Evolutionary conservation across 2,113 vertebrate species (phyloP), one percentile per base, ranked within the genome.

Genomic region (Passer montanus): DNA sequence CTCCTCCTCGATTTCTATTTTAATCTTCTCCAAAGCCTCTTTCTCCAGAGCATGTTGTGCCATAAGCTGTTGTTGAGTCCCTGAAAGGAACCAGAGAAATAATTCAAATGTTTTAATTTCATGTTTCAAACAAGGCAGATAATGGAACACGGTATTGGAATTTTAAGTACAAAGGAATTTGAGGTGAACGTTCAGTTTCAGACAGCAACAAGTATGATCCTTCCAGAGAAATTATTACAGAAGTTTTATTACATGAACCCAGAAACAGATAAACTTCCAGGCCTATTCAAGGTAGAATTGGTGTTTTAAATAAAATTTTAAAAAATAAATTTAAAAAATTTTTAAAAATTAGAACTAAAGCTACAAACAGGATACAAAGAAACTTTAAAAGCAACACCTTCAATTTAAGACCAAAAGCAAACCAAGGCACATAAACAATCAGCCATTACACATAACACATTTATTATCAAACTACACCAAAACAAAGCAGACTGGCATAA

Each of bases 1-100:
- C 81, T 98, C 98, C 92, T 99, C 98, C 78, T 99, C 98, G 43
- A 99, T 98, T 97, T 99, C 98, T 74, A 88, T 93, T 97, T 99
- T 99, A 94, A 99, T 95, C 95, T 97, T 98, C 90, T 97, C 97
- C 82, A 98, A 97, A 90, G 97, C 91, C 79, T 98, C 98, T 80
- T 90, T 97, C 96, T 98, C 97, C 89, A 94, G 84, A 93, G 96
- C 78, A 52, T 95, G 96, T 81, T 93, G 93, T 94, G 76, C 59
- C 46, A 28, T 47, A 93, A 74, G 89, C 68, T 97, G 95, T 93
- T 97, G 94, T 80, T 98, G 95, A 94, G 89, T 55, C 60, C 95
- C 97, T 98, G 81, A 91, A 98, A 98, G 37, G 85, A 97, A 96
- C 3, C 87, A 95, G 26, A 95, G 55, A 93, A 31, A 60, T 63